Evolutionary conservation across 2,888 invertebrate species (phyloP), one percentile per base, ranked within the genome.

Genomic region (Hipparchia sbordonii): DNA sequence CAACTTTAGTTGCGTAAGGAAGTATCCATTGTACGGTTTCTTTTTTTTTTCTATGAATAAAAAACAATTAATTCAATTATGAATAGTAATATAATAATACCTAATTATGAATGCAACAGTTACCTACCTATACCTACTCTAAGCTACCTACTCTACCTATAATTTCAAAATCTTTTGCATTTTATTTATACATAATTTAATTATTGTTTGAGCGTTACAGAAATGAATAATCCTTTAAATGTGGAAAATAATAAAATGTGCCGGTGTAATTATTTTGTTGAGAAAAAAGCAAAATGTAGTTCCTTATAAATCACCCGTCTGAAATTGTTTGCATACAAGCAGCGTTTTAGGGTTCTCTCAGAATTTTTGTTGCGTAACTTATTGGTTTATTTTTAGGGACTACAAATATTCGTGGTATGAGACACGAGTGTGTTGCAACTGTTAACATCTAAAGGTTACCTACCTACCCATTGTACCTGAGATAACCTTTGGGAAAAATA

Each of bases 321-420:
- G 71, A 73, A 75, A 75, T 75, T 75, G 71, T 75, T 75, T 75
- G 75, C 75, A 75, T 75, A 75, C 75, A 73, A 75, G 69, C 68
- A 56, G 52, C 68, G 73, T 68, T 73, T 73, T 75, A 75, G 73
- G 75, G 71, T 69, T 73, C 73, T 65, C 57, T 66, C 46, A 69
- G 48, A 57, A 56, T 12, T 33, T 51, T 65, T 65, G 33, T 52
- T 48, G 51, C n/a, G 51, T 6, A 33, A 23, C 52, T 23, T 51
- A 33, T 65, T 52, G 52, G 65, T 33, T 33, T 65, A 33, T 65
- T 51, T 62, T 62, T 48, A 48, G 8, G 9, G 62, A 48, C 62
- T 48, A 62, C 13, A 62, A n/a, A 46, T 62, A 62, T 62, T 62
- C 9, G 3, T 48, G 45, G 13, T n/a, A 62, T 62, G 46, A 46